Evolutionary conservation across 2,888 invertebrate species (phyloP).

Genomic region (Trisateles emortualis): DNA sequence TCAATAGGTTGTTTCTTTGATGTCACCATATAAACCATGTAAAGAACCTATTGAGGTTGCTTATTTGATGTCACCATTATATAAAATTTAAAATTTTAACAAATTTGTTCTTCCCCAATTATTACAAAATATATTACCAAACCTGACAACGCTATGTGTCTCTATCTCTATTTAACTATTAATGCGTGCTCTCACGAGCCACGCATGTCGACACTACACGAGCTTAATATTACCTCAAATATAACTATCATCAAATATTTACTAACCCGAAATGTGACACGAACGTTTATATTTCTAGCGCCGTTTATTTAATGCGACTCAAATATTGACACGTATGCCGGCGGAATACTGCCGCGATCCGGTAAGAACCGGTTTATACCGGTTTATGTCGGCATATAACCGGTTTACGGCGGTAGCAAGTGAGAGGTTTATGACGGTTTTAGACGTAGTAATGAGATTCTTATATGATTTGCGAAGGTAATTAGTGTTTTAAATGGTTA

Average conservation of each 20-base stretch:
- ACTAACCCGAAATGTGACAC: conserved; percentile 19
- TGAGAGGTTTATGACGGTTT: conserved; percentile 38
- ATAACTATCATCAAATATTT: conserved; percentile 34
- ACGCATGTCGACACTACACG: neutral
- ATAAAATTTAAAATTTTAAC: no score
- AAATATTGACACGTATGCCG: conserved; percentile 29
- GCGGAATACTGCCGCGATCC: conserved; percentile 23
- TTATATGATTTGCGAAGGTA: conserved; percentile 37
- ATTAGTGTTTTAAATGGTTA: conserved; percentile 33
- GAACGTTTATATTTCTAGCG: conserved; percentile 33
- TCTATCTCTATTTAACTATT: neutral
- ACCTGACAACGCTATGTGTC: neutral
- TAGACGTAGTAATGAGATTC: conserved; percentile 25
- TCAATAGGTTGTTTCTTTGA: no score
- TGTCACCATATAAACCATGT: no score
- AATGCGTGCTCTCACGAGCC: no score
- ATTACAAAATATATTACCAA: neutral
- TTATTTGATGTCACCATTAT: no score
- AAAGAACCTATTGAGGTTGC: no score
- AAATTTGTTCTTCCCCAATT: no score
- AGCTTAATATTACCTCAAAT: neutral
- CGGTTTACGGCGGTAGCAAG: conserved; percentile 37
- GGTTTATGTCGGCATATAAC: conserved; percentile 23
- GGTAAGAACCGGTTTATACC: conserved; percentile 17
- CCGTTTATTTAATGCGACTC: conserved; percentile 23